Evolutionary conservation across 2,888 invertebrate genomes (phyloP).

Genomic region (Ditylenchus weischeri): DNA sequence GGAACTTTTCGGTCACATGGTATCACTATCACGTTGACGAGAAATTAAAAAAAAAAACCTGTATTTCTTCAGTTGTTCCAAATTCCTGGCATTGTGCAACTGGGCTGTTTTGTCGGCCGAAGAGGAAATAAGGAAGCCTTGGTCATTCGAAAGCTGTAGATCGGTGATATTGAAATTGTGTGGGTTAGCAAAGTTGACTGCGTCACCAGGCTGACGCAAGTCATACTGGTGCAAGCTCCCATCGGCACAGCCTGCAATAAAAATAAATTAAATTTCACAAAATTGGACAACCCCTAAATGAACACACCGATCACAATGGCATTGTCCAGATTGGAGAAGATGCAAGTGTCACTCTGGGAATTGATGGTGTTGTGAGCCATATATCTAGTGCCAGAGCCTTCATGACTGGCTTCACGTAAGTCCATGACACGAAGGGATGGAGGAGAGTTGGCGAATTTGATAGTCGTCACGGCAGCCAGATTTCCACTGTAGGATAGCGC

Average conservation of each 20-base stretch:
- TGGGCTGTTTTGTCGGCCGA: conserved; percentile 94
- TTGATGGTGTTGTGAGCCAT: conserved; percentile 20
- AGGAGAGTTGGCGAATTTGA: conserved; percentile 50
- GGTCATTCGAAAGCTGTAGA: conserved; percentile 78
- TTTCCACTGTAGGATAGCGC: conserved; percentile 54
- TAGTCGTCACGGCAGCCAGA: conserved; percentile 50
- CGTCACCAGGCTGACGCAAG: conserved; percentile 65
- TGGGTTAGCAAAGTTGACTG: conserved; percentile 64
- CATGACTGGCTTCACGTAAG: conserved; percentile 61
- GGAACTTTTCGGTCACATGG: too few relatives aligned
- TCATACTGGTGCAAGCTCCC: conserved; percentile 80
- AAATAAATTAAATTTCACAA: too few relatives aligned
- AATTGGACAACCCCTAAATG: too few relatives aligned
- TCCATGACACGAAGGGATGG: conserved; percentile 66
- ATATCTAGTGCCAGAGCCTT: conserved; percentile 35
- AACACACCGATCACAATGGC: conserved; percentile 73
- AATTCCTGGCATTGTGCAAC: conserved; percentile 73
- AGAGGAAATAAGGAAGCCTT: conserved; percentile 79
- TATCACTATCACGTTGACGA: not conserved
- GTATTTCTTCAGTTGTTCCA: conserved; percentile 86
- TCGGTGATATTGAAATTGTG: conserved; percentile 78
- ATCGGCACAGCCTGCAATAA: conserved; percentile 28
- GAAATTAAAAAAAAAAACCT: conserved; percentile 68
- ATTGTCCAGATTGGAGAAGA: conserved; percentile 91
- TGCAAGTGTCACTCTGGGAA: conserved; percentile 40